Conservation (phyloP, 2,888 invertebrate species). For the Trachelus troglodyta region DNA sequence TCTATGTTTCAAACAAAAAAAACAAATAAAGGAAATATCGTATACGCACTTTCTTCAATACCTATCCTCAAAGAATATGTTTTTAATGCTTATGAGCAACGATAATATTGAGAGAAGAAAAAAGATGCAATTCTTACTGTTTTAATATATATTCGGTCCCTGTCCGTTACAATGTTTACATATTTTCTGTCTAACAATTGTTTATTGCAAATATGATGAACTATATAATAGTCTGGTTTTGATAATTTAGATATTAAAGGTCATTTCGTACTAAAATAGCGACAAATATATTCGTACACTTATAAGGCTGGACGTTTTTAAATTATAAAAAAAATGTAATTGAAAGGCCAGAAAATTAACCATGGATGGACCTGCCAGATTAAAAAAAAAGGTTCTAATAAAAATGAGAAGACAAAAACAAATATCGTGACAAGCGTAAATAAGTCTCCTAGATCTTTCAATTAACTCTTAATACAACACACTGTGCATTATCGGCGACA, state of each 20-base stretch:
- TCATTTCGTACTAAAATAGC: not conserved
- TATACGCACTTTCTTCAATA: not conserved
- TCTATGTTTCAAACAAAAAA: not conserved
- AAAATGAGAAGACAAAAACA: not conserved
- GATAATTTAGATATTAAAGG: not conserved
- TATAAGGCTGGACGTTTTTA: not conserved
- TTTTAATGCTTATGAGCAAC: not conserved
- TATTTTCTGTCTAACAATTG: not conserved
- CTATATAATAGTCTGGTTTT: not conserved
- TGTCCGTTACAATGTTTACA: not conserved
- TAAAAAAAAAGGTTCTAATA: not conserved
- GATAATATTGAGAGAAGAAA: not conserved
- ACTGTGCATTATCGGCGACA: not conserved
- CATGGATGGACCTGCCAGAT: not conserved
- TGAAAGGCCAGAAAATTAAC: not conserved
- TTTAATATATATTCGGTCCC: not conserved
- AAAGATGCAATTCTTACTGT: not conserved
- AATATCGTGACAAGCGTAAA: not conserved
- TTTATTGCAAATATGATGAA: not conserved
- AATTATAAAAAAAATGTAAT: not conserved
- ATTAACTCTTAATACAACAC: not conserved
- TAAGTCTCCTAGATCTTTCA: not conserved
- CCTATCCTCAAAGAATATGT: not conserved
- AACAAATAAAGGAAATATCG: not conserved
- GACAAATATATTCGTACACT: not conserved